phyloP scores from a whole-genome alignment of 2,797 vertebrate species.

The Limnodromus scolopaceus region DNA sequence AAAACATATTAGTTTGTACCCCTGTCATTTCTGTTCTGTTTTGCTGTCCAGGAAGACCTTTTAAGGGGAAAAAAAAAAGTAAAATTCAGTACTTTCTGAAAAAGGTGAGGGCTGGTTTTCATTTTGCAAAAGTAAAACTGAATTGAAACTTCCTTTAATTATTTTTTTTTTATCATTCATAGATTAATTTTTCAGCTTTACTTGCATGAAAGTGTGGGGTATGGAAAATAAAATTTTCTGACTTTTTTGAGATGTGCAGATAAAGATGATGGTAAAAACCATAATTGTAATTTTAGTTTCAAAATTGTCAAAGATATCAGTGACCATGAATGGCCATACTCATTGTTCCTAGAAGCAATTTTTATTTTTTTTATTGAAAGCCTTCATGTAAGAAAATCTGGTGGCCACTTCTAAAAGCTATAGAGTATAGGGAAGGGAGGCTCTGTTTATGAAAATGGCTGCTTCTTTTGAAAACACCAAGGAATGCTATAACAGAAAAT shows the following conservation, averaged over 20 bases:
- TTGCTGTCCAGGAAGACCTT: background rate
- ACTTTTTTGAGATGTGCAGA: background rate
- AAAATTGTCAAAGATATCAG: background rate
- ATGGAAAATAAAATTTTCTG: background rate
- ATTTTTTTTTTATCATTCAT: background rate
- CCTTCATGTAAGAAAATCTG: background rate
- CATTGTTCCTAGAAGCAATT: background rate
- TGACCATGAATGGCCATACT: background rate
- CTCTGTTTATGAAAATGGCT: background rate
- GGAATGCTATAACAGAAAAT: background rate
- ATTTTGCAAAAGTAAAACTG: background rate
- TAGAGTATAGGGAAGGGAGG: background rate
- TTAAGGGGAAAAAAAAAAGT: background rate
- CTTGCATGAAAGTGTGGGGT: background rate
- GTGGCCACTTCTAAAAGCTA: background rate
- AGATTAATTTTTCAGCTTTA: background rate
- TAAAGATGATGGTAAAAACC: background rate
- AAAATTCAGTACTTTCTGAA: background rate
- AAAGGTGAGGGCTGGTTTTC: background rate
- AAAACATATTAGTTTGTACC: background rate
- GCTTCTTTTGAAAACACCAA: background rate
- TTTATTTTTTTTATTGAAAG: background rate
- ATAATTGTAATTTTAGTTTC: background rate
- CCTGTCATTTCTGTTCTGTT: background rate
- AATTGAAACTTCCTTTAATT: background rate